Conservation (phyloP, 92 coral and sea anemone species). For the Bergia puertoricense region DNA sequence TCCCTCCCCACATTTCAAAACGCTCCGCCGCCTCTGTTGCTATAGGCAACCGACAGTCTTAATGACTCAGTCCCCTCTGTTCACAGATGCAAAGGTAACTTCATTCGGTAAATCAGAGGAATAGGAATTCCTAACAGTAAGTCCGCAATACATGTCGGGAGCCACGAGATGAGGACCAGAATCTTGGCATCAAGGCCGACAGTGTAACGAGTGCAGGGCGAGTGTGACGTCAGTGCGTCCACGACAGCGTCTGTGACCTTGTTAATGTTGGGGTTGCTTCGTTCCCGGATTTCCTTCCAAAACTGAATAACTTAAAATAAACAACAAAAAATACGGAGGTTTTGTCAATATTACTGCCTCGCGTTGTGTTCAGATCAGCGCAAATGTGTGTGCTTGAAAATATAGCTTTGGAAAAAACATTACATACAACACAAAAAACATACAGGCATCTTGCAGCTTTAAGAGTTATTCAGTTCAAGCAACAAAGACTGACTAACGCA, state of each 20-base stretch:
- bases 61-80: not conserved
- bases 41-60: too few species aligned
- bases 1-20: too few species aligned
- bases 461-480: too few species aligned
- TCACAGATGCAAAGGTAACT: slow-evolving; percentile 14
- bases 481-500: too few species aligned
- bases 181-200: slow-evolving; percentile 49
- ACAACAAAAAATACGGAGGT: not conserved
- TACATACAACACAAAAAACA: too few species aligned
- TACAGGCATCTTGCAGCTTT: too few species aligned
- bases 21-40: too few species aligned
- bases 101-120: not conserved
- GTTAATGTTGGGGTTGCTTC: slow-evolving; percentile 20
- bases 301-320: slow-evolving; percentile 11
- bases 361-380: too few species aligned
- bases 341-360: too few species aligned
- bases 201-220: slow-evolving; percentile 47
- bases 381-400: too few species aligned
- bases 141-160: slow-evolving; percentile 34
- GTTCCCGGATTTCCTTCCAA: slow-evolving; percentile 27
- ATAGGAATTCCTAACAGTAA: not conserved
- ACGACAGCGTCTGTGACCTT: slow-evolving; percentile 54
- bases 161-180: not conserved
- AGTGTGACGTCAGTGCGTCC: slow-evolving; percentile 52
- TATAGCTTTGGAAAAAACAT: too few species aligned